Conservation (phyloP, 2,797 vertebrate species). For the Siniperca scherzeri region DNA sequence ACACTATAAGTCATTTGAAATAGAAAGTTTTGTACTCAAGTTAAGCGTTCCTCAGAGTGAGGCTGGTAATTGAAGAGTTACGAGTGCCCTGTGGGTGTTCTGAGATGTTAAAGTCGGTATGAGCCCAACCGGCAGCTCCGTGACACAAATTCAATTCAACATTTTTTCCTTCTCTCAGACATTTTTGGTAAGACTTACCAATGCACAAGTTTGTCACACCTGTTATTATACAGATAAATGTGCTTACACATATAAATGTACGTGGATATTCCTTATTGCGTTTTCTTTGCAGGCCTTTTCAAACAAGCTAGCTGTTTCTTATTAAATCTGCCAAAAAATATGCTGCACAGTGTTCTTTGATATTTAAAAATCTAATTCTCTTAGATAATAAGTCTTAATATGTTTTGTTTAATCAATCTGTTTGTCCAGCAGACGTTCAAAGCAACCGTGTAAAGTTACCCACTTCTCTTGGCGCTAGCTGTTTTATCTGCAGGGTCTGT, state of each 20-base stretch:
- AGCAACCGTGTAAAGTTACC: constrained; percentile 29
- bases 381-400: neutral
- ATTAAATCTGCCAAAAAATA: neutral
- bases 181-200: constrained; percentile 19
- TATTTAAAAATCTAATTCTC: neutral
- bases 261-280: accelerated
- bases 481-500: constrained; percentile 34
- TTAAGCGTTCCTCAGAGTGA: constrained; percentile 90
- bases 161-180: constrained; percentile 3
- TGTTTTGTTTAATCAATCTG: constrained; percentile 8
- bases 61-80: constrained; percentile 77
- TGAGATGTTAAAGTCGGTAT: constrained; percentile 51
- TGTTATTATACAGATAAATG: neutral
- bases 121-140: constrained; percentile 45
- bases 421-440: constrained; percentile 7
- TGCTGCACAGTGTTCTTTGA: neutral
- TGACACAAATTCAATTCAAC: constrained; percentile 53
- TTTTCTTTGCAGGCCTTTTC: constrained; percentile 2
- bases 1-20: constrained; percentile 89
- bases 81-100: constrained; percentile 69
- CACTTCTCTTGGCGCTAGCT: constrained; percentile 33
- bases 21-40: constrained; percentile 90
- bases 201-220: constrained; percentile 5
- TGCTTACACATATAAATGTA: neutral
- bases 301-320: neutral